Evolutionary conservation across 2,888 invertebrate species (phyloP).

Genomic region (Schizaphis graminum): DNA sequence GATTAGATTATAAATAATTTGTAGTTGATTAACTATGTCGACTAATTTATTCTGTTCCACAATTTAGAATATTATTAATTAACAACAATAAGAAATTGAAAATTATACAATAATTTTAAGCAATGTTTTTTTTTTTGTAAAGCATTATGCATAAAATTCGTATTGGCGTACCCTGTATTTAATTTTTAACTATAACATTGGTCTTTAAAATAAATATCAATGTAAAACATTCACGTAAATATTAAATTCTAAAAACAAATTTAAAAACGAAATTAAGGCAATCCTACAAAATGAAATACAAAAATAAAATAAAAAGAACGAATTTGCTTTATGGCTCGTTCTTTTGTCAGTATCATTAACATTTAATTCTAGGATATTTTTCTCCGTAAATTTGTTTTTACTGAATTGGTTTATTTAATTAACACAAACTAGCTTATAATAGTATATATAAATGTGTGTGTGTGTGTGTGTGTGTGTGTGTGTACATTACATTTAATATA

Average conservation of each 20-base stretch:
- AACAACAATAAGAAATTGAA: neutral
- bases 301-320: neutral
- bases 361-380: neutral
- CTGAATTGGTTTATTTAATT: neutral
- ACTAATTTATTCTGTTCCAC: neutral
- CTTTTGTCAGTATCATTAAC: neutral
- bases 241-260: neutral
- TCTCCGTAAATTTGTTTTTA: neutral
- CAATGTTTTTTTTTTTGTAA: neutral
- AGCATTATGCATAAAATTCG: neutral
- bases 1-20: neutral
- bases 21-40: neutral
- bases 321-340: neutral
- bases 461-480: too few species aligned
- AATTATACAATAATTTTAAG: neutral
- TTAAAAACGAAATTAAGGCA: neutral
- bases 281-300: neutral
- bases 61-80: neutral
- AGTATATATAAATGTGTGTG: neutral
- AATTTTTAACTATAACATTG: neutral
- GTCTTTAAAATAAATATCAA: neutral
- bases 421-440: neutral
- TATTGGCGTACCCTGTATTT: neutral
- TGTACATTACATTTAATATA: neutral
- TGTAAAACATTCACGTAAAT: neutral